phyloP scores from a whole-genome alignment of 2,113 vertebrate genomes.

The Psephotus haematonotus region DNA sequence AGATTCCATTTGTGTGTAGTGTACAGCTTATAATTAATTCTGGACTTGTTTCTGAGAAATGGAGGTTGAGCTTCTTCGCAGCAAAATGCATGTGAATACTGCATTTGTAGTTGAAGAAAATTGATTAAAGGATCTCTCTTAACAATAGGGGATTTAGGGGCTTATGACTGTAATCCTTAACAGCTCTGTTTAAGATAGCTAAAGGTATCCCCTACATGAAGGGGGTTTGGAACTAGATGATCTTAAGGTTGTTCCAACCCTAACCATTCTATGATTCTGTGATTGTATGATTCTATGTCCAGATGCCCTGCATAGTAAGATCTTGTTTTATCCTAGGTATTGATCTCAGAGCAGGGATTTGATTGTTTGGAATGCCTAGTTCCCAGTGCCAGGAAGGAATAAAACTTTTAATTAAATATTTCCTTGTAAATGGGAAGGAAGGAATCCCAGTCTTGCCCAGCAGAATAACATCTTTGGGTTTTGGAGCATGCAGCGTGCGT shows the following conservation, averaged over 20 bases:
- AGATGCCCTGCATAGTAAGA: background rate
- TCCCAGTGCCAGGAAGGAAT: background rate
- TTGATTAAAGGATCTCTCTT: background rate
- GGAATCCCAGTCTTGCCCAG: background rate
- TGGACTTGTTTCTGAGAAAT: conserved; percentile 25
- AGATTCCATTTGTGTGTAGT: conserved; percentile 25
- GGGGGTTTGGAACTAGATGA: background rate
- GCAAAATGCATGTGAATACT: background rate
- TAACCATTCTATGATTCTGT: background rate
- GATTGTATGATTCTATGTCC: background rate
- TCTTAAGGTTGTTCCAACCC: background rate
- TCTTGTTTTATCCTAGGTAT: background rate
- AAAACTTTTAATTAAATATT: background rate
- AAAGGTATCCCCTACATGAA: background rate
- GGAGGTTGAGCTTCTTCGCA: background rate
- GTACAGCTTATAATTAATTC: conserved; percentile 46
- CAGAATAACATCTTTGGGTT: background rate
- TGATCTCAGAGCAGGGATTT: background rate
- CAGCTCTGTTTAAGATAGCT: background rate
- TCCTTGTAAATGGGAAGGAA: background rate
- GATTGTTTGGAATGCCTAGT: background rate
- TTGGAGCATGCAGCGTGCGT: rapidly evolving
- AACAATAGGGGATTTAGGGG: background rate
- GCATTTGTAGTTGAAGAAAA: background rate
- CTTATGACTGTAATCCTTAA: background rate